Evolutionary conservation across 2,797 vertebrate species (phyloP), one percentile per base, ranked within the genome.

Genomic region (Mico argentatus): DNA sequence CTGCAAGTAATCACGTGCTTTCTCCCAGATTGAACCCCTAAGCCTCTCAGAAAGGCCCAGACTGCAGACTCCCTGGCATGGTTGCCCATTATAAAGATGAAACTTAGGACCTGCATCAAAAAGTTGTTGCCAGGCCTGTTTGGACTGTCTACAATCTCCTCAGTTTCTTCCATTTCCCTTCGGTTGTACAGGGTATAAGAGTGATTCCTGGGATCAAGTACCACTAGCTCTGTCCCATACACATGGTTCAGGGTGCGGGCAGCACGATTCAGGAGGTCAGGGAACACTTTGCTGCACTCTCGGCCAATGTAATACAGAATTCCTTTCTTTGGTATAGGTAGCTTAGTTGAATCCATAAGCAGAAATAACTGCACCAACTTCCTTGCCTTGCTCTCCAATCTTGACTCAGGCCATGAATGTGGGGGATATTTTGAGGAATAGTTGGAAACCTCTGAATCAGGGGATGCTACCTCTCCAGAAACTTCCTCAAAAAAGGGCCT

Each of bases 251-350:
- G 89, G 72, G 95, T 96, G 73, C 95, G 95, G 30, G 95, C 95
- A 80, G 95, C 95, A 48, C 95, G 95, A 85, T 92, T 96, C 79
- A 96, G 85, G 36, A 96, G 95, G n/a, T 96, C 95, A 41, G 95
- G 95, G 84, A 96, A 96, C 76, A 96, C 95, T 89, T 96, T 96
- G 93, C 93, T 94, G 67, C 95, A 96, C 46, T 96, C 95, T 89
- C 95, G 85, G 55, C 95, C 95, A n/a, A 96, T 96, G 80, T 96
- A 96, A 57, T 96, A 96, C 52, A 96, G 89, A 80, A 96, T 96
- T 89, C 95, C 95, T 88, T 96, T 96, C 89, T 96, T 96, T 92
- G 95, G 95, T 92, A 96, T 96, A 79, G 95, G 95, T 52, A 96
- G 90, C 80, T 96, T 96, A n/a, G 95, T 96, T 48, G 95, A 94